Evolutionary conservation across 2,797 vertebrate species (phyloP).

Genomic region (Enteromius anoplus): DNA sequence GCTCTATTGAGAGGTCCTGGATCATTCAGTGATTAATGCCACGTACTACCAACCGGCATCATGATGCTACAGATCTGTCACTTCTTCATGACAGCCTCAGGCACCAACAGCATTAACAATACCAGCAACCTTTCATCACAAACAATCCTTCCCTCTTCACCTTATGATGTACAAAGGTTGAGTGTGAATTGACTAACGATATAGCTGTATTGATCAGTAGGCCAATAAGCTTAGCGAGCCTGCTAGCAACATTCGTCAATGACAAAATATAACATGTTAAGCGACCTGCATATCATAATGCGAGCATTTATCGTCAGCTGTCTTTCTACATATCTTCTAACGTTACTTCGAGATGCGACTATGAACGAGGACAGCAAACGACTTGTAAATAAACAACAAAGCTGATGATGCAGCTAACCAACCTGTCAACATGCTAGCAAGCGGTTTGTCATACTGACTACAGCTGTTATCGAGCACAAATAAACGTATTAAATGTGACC

Average conservation of each 20-base stretch:
- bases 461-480: background rate
- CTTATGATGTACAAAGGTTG: background rate
- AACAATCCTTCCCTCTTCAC: background rate
- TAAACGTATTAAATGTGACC: background rate
- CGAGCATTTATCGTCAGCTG: background rate
- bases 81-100: constrained; percentile 7
- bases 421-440: constrained; percentile 44
- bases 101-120: background rate
- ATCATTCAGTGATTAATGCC: background rate
- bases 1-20: background rate
- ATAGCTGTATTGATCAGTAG: background rate
- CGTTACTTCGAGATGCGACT: background rate
- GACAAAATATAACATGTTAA: background rate
- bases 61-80: background rate
- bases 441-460: background rate
- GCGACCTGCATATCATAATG: background rate
- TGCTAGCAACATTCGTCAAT: constrained; percentile 6
- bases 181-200: background rate
- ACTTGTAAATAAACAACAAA: background rate
- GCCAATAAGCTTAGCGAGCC: constrained; percentile 1
- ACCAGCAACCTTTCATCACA: background rate
- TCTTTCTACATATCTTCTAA: background rate
- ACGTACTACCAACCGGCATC: constrained; percentile 18
- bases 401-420: constrained; percentile 42
- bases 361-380: background rate